Evolutionary conservation across 2,888 invertebrate genomes (phyloP), one percentile per base, ranked within the genome.

Genomic region (Kryphioiulus occultus): DNA sequence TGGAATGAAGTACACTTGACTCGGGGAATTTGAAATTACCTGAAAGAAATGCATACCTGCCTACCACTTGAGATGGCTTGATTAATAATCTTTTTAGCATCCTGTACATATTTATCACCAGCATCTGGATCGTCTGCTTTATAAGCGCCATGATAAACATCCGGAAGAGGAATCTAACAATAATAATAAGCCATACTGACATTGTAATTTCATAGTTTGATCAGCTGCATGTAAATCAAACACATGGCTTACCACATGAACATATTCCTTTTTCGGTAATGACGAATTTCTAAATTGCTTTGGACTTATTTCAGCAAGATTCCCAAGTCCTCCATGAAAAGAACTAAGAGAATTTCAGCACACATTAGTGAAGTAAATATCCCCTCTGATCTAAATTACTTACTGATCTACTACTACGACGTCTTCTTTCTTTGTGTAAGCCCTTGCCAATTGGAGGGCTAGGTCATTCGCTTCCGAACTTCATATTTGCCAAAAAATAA

Each of bases 131-230:
- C 90, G 30, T 88, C 87, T n/a, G 89, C 89, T 42, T 89, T 88
- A 88, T 90, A 89, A n/a, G 86, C 86, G 26, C 90, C 90, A 53
- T 90, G 87, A 89, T 90, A 91, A 19, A 89, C 87, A 88, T 91
- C 91, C 15, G 91, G 91, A 87, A 89, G 89, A 15, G 91, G 90
- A 22, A 91, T 47, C 86, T 86, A 30, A 12, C 78, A 78, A 78
- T 26, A 26, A 10, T 7, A 26, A 68, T 30, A 78, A 15, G 9
- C 3, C 78, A 68, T 5, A 53, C n/a, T n/a, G 53, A n/a, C 53
- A n/a, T 2, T 7, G 15, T 42, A 42, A 42, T n/a, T n/a, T 2
- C 35, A 35, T 35, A 7, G 35, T 35, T 35, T 35, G 35, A n/a
- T n/a, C n/a, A n/a, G 35, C 35, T 35, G n/a, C n/a, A 35, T 4